A percentile compares a stretch with the other conserved stretches of the same genome.
These are phyloP conservation scores for Alcis repandata DNA, from an alignment of 2,888 invertebrate species.

Conservation along the genomic window DNA sequence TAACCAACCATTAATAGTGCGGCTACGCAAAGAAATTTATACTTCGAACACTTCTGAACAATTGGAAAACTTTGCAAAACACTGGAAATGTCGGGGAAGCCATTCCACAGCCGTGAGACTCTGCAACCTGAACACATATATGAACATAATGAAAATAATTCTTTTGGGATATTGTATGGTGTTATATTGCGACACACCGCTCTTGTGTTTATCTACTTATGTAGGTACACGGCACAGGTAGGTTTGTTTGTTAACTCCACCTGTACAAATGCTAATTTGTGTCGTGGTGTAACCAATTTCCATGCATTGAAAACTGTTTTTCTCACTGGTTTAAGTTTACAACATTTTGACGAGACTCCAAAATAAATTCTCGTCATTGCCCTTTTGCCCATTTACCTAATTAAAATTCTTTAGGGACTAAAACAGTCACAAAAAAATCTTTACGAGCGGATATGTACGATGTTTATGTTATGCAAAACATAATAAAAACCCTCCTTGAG, in stretches of 20 bases:
- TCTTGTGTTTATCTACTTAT: constrained; percentile 3
- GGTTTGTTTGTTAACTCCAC: neutral
- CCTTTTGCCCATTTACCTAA: constrained; percentile 25
- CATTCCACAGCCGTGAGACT: no score
- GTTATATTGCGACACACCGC: neutral
- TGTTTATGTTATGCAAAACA: constrained; percentile 35
- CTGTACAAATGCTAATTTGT: constrained; percentile 14
- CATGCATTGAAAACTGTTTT: constrained; percentile 16
- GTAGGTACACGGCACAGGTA: neutral
- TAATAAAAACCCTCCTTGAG: constrained; percentile 42
- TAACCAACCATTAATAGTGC: neutral
- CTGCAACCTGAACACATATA: no score
- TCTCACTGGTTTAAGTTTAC: constrained; percentile 8
- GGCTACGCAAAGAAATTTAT: neutral
- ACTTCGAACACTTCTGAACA: no score
- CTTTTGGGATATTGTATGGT: neutral
- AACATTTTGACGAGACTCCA: constrained; percentile 9
- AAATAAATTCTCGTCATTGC: constrained; percentile 16
- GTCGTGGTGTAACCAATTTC: constrained; percentile 13
- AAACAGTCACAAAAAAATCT: constrained; percentile 33
- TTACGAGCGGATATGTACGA: constrained; percentile 35
- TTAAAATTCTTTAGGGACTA: constrained; percentile 29
- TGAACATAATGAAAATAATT: neutral
- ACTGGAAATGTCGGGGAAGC: no score
- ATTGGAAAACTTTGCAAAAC: no score